Evolutionary conservation across 1,140 invertebrate genomes (phyloP), one percentile per base, ranked within the genome.

Genomic region (Matsumurasca onukii): DNA sequence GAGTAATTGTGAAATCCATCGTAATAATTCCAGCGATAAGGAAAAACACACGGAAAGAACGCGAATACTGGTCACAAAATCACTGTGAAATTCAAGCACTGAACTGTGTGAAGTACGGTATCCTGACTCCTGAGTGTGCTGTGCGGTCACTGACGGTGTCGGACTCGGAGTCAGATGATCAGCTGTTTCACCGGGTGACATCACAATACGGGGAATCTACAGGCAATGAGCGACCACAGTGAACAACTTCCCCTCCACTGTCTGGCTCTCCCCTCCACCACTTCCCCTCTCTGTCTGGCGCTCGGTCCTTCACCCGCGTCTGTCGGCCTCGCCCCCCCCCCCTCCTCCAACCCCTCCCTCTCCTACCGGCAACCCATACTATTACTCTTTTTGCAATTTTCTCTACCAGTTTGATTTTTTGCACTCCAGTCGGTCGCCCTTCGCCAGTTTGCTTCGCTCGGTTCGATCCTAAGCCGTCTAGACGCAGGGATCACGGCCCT

Each of bases 331-430:
- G 9, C 17, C 34, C 34, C 34, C 34, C 34, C 34, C 34, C 17
- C 22, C 49, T 12, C 49, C 49, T 22, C 20, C 49, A 12, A 5
- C 20, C 20, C 12, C 49, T 5, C 55, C 55, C 15, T 27, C 2
- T 5, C 24, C 2, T 5, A 27, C 55, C 55, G 5, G 2, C 3
- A 22, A 5, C 55, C 55, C 55, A 59, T 59, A 59, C 55, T 59
- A 59, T 59, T 59, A 27, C 55, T 59, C 55, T 59, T 59, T 59
- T 59, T 59, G 55, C 55, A 59, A 29, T 59, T 59, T 59, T 59
- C 55, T 59, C 55, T 59, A 59, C 55, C 55, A 59, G 55, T 59
- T 59, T 59, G 55, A 59, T 59, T 59, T 59, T 59, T 59, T 59
- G 55, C 55, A 59, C 49, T 27, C 24, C 15, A 27, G 24, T 24